phyloP scores from a whole-genome alignment of 2,113 vertebrate genomes.

The Petrocephalus microphthalmus region DNA sequence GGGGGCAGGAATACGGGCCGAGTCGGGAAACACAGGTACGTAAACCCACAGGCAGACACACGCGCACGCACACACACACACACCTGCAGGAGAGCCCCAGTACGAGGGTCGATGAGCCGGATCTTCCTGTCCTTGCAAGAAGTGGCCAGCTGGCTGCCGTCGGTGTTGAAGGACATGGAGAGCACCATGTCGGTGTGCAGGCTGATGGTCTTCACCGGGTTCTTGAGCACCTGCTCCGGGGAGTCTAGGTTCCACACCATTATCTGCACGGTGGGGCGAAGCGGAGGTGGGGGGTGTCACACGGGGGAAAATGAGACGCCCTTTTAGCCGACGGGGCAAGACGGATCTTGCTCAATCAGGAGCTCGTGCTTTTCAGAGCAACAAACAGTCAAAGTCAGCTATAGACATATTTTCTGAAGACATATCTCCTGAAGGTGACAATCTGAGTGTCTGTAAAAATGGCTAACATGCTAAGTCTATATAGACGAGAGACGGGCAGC shows the following conservation, averaged over 20 bases:
- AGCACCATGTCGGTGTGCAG: constrained; percentile 78
- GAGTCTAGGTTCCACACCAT: constrained; percentile 88
- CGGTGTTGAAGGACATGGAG: constrained; percentile 86
- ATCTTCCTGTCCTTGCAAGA: constrained; percentile 81
- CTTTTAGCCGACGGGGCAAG: not conserved
- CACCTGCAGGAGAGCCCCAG: constrained; percentile 69
- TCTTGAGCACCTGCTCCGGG: constrained; percentile 60
- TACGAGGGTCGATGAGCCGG: constrained; percentile 70
- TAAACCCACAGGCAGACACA: not conserved
- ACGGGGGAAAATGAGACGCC: not conserved
- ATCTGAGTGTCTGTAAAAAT: not conserved
- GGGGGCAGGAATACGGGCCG: not conserved
- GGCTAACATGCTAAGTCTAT: not conserved
- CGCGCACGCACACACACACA: constrained; percentile 4
- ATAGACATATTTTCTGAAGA: not conserved
- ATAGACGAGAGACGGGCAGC: not conserved
- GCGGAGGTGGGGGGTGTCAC: not conserved
- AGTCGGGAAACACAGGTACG: not conserved
- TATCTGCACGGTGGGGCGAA: constrained; percentile 52
- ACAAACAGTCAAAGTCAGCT: not conserved
- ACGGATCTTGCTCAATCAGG: not conserved
- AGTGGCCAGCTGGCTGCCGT: constrained; percentile 80
- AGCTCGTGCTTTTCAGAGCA: not conserved
- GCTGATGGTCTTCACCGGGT: constrained; percentile 68
- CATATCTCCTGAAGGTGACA: not conserved